Conservation (phyloP, 2,888 invertebrate species). For the Hyppa rectilinea region DNA sequence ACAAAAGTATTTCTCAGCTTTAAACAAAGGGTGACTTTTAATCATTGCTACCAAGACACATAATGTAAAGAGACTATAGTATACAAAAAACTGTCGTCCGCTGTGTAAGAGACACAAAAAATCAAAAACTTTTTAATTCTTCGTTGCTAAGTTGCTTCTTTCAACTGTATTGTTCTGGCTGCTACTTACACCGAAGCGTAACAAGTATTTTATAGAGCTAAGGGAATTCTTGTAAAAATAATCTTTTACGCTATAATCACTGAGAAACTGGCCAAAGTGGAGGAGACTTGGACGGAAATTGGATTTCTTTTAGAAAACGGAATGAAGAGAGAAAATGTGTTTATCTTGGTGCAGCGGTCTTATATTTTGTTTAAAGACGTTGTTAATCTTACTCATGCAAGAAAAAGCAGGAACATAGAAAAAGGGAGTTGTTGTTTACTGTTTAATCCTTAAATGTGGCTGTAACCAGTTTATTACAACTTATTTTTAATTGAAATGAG, state of each 20-base stretch:
- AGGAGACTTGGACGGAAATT: conserved; percentile 35
- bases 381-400: not conserved
- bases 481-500: not conserved
- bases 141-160: conserved; percentile 63
- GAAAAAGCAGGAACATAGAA: not conserved
- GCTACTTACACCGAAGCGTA: conserved; percentile 60
- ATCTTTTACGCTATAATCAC: conserved; percentile 35
- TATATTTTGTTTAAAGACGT: conserved; percentile 14
- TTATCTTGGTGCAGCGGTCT: not conserved
- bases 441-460: not conserved
- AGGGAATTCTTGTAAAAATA: conserved; percentile 26
- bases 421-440: not conserved
- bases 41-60: conserved; percentile 50
- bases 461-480: not conserved
- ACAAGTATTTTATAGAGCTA: conserved; percentile 39
- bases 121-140: conserved; percentile 71
- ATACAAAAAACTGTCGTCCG: conserved; percentile 35
- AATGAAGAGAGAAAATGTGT: conserved; percentile 27
- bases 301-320: conserved; percentile 33
- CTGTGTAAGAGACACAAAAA: conserved; percentile 64
- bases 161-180: conserved; percentile 56
- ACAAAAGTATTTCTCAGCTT: conserved; percentile 34
- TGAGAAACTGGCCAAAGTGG: conserved; percentile 18
- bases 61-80: conserved; percentile 25
- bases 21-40: conserved; percentile 47